Evolutionary conservation across 2,888 invertebrate genomes (phyloP), one percentile per base, ranked within the genome.

Genomic region (Ctenicera cuprea): DNA sequence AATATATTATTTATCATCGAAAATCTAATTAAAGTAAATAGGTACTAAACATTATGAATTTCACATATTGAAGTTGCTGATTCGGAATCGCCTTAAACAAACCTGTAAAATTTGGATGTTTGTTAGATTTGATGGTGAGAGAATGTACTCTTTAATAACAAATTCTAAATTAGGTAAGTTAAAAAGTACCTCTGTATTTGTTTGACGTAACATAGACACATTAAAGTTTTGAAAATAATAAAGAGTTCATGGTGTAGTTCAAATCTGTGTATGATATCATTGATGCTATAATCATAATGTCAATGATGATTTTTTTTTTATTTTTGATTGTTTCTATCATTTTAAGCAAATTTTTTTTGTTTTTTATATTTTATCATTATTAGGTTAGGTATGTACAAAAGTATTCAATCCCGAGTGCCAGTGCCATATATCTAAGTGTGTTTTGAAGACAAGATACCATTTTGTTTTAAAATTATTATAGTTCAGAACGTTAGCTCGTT

Each of bases 341-440:
- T 9, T 38, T 38, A 12, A 38, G 38, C 26, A 38, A n/a, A n/a
- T 11, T 9, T 7, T 38, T 14, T 4, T 41, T n/a, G 7, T 41
- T n/a, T 41, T 41, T 41, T 41, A 0, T 4, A 41, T 41, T 38
- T 38, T 41, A 3, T 41, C 41, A 14, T 41, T n/a, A 14, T 41
- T 41, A 41, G 14, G 12, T 52, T 54, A 52, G 50, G 18, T 37
- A 9, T 63, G 33, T 54, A 61, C 41, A 63, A 37, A 66, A 41
- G 9, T 48, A 72, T 71, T 71, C 20, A 63, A 41, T 54, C 74
- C 70, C 65, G 67, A 67, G 63, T 73, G 73, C 52, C 69, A 73
- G 73, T 75, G 75, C 72, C 75, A 72, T 75, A 75, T 38, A 0
- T 59, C 5, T 16, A 26, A 9, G 9, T 62, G 3, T 62, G 20